Evolutionary conservation across 2,797 vertebrate genomes (phyloP).

Genomic region (Aeoliscus strigatus): DNA sequence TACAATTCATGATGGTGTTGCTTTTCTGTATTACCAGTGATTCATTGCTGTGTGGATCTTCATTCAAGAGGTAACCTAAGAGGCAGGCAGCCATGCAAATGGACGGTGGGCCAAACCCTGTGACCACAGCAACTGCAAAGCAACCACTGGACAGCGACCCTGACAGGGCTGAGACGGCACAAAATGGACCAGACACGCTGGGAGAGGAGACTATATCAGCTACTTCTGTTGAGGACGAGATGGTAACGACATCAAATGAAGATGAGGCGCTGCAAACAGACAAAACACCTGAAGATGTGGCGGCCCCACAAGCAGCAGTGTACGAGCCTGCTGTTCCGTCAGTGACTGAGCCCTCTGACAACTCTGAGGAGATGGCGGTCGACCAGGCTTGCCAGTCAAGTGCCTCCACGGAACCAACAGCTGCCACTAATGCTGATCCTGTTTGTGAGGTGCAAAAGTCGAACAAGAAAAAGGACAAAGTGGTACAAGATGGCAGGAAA

Average conservation of each 20-base stretch:
- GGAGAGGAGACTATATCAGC: constrained; percentile 5
- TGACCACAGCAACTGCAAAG: constrained; percentile 18
- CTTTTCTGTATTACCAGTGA: constrained; percentile 2
- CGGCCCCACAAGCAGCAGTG: constrained; percentile 5
- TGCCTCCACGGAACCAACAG: background rate
- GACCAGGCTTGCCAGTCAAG: constrained; percentile 18
- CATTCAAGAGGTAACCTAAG: constrained; percentile 18
- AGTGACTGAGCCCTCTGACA: constrained; percentile 1
- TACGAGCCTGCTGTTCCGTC: constrained; percentile 7
- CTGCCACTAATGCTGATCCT: constrained; percentile 1
- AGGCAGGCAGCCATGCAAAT: constrained; percentile 50
- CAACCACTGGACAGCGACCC: constrained; percentile 8
- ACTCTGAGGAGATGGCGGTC: background rate
- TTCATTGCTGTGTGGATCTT: constrained; percentile 17
- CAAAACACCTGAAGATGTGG: constrained; percentile 11
- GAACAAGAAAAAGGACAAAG: constrained; percentile 37
- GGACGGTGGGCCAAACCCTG: constrained; percentile 18
- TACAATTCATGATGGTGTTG: background rate
- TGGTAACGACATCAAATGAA: constrained; percentile 1
- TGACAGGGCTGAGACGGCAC: constrained; percentile 16
- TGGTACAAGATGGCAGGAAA: constrained; percentile 38
- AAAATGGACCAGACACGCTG: constrained; percentile 11
- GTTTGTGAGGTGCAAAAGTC: constrained; percentile 11
- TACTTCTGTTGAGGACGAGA: background rate
- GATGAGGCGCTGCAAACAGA: constrained; percentile 3